phyloP scores from a whole-genome alignment of 2,113 vertebrate species.

The Chitala chitala region DNA sequence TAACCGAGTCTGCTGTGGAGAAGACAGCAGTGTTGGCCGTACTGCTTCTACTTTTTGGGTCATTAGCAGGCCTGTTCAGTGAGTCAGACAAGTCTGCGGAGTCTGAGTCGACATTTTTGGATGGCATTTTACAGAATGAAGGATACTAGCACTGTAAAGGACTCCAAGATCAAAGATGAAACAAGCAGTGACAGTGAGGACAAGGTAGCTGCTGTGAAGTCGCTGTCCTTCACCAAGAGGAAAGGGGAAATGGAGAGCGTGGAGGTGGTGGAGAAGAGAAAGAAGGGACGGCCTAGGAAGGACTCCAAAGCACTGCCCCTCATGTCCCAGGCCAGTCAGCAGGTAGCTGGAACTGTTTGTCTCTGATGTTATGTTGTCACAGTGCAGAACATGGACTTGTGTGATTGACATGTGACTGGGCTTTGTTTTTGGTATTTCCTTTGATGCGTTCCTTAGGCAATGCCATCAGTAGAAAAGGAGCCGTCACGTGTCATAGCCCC shows the following conservation, averaged over 20 bases:
- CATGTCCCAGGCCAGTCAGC: constrained; percentile 68
- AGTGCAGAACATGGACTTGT: background rate
- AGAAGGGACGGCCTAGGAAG: constrained; percentile 90
- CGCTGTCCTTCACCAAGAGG: constrained; percentile 72
- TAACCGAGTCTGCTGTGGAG: background rate
- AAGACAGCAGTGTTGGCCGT: background rate
- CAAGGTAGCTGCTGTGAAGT: constrained; percentile 74
- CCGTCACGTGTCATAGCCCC: constrained; percentile 65
- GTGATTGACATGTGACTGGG: background rate
- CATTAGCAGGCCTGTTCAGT: background rate
- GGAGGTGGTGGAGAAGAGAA: constrained; percentile 86
- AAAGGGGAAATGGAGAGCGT: constrained; percentile 81
- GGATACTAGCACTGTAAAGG: constrained; percentile 72
- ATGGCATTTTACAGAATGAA: constrained; percentile 60
- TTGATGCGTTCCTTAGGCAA: constrained; percentile 48
- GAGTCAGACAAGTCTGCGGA: background rate
- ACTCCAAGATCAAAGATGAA: constrained; percentile 76
- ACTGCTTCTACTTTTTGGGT: background rate
- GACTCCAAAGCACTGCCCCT: constrained; percentile 76
- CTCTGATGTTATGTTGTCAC: background rate
- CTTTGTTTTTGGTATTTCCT: background rate
- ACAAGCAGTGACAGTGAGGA: constrained; percentile 96
- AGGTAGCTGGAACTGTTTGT: constrained; percentile 55
- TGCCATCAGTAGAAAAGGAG: constrained; percentile 73
- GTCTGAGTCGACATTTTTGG: background rate